Base-by-base conservation (phyloP, 2,797 vertebrate genomes). In the Leuciscus waleckii region DNA sequence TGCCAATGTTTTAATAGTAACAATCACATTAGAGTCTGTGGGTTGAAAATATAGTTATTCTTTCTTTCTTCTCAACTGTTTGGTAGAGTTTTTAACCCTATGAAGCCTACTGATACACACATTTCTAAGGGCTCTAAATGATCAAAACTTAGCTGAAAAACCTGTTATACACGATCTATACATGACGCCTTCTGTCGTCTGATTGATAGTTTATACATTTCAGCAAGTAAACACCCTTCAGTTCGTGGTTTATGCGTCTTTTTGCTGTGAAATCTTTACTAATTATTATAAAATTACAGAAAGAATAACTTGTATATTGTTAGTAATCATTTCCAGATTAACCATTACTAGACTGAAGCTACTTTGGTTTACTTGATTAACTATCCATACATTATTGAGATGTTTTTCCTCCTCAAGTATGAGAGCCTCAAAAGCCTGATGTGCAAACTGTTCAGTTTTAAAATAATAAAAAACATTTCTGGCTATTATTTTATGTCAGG, bases 211-310 rank as follows among this genome's bases (percentile, higher is more conserved):
- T n/a, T n/a, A 14, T 16, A 29, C 6, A 26, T 16, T 29, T 29
- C 7, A 29, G 13, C 5, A 61, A 26, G n/a, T 63, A 14, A 63
- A 61, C 26, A 21, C 61, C 26, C 26, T 63, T 63, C 61, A 7
- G 26, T 26, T 7, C 0, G 2, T 29, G 2, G 26, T 26, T 26
- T 13, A 14, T 1, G 5, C 2, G 5, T 29, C 2, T 29, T 63
- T 16, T 29, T 16, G 61, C 61, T 5, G 11, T n/a, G 23, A 58
- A 14, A 14, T 61, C 4, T 26, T 56, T 23, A 9, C 23, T 23
- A 2, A 23, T 23, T 63, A 26, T 29, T 61, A 5, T 32, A 16
- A 65, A 26, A 10, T 7, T 10, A 68, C 35, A 68, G 1, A 5
- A 68, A 68, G 17, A 68, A 21, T 21, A 5, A 9, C 32, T 37